Percentiles rank a stretch among this genome's conserved stretches.
These are phyloP conservation scores for Lagenorhynchus albirostris DNA, from an alignment of 2,113 vertebrate genomes.

Conservation along the genomic window DNA sequence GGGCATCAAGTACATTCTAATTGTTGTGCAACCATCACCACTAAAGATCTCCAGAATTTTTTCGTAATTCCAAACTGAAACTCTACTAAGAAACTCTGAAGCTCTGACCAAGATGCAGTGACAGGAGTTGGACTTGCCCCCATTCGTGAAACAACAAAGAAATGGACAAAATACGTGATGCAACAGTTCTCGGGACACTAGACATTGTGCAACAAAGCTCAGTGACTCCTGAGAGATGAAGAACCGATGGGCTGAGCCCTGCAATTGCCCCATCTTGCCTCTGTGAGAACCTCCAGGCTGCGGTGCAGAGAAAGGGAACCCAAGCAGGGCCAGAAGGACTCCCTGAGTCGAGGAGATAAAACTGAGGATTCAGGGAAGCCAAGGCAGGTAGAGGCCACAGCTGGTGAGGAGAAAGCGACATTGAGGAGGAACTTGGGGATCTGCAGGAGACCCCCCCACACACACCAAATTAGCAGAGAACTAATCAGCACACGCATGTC, in stretches of 20 bases:
- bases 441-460: background rate
- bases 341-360: too few relatives aligned
- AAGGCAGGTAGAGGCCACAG: background rate
- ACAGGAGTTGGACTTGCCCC: too few relatives aligned
- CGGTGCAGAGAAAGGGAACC: too few relatives aligned
- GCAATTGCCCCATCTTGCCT: background rate
- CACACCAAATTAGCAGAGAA: background rate
- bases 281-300: background rate
- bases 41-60: too few relatives aligned
- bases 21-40: too few relatives aligned
- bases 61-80: too few relatives aligned
- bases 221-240: background rate
- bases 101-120: too few relatives aligned
- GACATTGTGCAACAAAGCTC: background rate
- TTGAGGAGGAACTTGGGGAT: too few relatives aligned
- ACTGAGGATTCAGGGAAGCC: too few relatives aligned
- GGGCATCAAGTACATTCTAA: too few relatives aligned
- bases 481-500: background rate
- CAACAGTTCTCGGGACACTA: background rate
- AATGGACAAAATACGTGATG: background rate
- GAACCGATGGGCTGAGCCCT: background rate
- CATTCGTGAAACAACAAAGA: background rate
- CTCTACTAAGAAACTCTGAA: too few relatives aligned
- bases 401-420: background rate
- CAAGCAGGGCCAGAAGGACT: too few relatives aligned